phyloP scores from a whole-genome alignment of 2,113 vertebrate genomes.

The Centropus bengalensis region DNA sequence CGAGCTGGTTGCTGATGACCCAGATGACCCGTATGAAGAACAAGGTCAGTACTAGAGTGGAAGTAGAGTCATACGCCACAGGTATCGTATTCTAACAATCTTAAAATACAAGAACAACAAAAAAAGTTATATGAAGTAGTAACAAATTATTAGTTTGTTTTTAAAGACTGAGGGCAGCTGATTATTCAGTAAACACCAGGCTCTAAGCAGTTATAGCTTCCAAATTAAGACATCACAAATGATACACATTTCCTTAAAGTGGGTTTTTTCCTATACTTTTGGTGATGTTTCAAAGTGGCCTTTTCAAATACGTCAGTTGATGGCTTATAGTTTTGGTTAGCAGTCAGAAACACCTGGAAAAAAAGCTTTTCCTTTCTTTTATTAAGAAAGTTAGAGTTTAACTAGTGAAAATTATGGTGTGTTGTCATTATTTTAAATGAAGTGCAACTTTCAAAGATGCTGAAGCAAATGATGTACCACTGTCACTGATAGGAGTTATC shows the following conservation, averaged over 20 bases:
- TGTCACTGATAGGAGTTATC: not conserved
- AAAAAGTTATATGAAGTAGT: not conserved
- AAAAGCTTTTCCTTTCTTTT: not conserved
- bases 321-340: not conserved
- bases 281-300: not conserved
- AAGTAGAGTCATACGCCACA: not conserved
- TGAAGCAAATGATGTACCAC: not conserved
- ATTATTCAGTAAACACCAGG: not conserved
- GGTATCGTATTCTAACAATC: not conserved
- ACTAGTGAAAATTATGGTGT: not conserved
- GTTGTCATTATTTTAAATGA: not conserved
- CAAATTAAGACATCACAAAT: not conserved
- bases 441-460: not conserved
- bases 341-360: not conserved
- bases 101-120: not conserved
- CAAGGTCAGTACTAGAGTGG: slow-evolving; percentile 69
- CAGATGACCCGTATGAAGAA: slow-evolving; percentile 94
- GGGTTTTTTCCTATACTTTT: not conserved
- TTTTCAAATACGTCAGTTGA: not conserved
- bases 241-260: not conserved
- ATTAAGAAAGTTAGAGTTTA: not conserved
- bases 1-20: slow-evolving; percentile 94
- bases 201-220: not conserved
- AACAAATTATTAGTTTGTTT: not conserved
- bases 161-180: not conserved